Evolutionary conservation across 2,888 invertebrate genomes (phyloP), one percentile per base, ranked within the genome.

Genomic region (Agrotis puta): DNA sequence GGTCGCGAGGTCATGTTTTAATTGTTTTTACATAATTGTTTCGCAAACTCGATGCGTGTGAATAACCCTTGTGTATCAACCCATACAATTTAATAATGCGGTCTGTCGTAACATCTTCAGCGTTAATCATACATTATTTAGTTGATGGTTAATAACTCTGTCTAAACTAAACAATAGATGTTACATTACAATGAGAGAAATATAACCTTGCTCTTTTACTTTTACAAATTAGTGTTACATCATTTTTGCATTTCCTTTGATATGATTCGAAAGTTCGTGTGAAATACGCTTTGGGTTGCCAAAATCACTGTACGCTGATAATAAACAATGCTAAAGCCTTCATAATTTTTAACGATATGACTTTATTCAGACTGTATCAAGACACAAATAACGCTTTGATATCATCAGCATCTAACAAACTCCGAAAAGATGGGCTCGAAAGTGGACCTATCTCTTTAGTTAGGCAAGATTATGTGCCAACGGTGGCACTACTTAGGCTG

Each of bases 1-100:
- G 91, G 88, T 87, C 89, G 88, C 89, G 95, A 95, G 94, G 95
- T 93, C 94, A 91, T 51, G 80, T 89, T 94, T 89, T 93, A 93
- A 94, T 94, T 93, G 91, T 92, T 89, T 90, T 95, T 95, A 95
- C 92, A 92, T 95, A 95, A 95, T 93, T 89, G 92, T 94, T 94
- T 91, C 88, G 88, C 87, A 88, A 90, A 83, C 81, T 78, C 58
- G 84, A 86, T 88, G 87, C 91, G 91, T 95, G 95, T 91, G 94
- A 95, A 95, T 91, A 91, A 91, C 92, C 92, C 89, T 85, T 84
- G 81, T 88, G 87, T 85, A 81, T 85, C 84, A 85, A 81, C 77
- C 74, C 79, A 85, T 84, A 83, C 78, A 81, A 84, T 83, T 87
- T 75, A 86, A 84, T 85, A 85, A 84, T 84, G 79, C 67, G 61